phyloP scores from a whole-genome alignment of 2,113 vertebrate genomes.

The Haemorhous mexicanus region DNA sequence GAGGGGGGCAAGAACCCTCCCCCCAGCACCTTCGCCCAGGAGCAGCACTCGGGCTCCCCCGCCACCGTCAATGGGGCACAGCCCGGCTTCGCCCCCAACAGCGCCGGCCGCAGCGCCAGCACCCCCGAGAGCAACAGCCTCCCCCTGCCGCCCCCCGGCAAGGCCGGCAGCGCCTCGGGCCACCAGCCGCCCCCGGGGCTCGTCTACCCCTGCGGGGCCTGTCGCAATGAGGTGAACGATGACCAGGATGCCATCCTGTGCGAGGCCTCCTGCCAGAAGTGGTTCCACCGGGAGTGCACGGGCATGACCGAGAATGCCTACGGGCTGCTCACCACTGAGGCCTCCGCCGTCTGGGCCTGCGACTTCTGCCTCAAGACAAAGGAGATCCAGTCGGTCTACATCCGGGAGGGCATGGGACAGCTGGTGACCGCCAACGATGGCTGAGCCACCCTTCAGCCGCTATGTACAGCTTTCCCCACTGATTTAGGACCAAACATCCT shows the following conservation, averaged over 20 bases:
- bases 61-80: conserved; percentile 75
- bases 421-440: conserved; percentile 93
- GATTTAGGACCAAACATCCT: conserved; percentile 13
- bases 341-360: conserved; percentile 94
- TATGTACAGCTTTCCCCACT: neutral
- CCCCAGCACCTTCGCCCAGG: conserved; percentile 57
- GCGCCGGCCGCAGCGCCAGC: conserved; percentile 52
- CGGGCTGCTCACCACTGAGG: conserved; percentile 92
- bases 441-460: conserved; percentile 23
- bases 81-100: conserved; percentile 51
- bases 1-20: conserved; percentile 73
- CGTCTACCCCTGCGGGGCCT: conserved; percentile 92
- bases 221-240: conserved; percentile 91
- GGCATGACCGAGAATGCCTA: conserved; percentile 96
- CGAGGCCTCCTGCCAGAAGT: conserved; percentile 95
- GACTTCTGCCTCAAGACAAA: conserved; percentile 99
- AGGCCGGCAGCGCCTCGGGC: neutral
- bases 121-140: conserved; percentile 78
- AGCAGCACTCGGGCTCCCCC: conserved; percentile 69
- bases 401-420: conserved; percentile 93
- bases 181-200: conserved; percentile 76
- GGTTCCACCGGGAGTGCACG: conserved; percentile 97
- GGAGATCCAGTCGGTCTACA: conserved; percentile 96
- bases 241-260: conserved; percentile 97
- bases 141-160: neutral